These are phyloP conservation scores for Coendou prehensilis DNA, from an alignment of 2,797 vertebrate genomes.

Conservation along the genomic window DNA sequence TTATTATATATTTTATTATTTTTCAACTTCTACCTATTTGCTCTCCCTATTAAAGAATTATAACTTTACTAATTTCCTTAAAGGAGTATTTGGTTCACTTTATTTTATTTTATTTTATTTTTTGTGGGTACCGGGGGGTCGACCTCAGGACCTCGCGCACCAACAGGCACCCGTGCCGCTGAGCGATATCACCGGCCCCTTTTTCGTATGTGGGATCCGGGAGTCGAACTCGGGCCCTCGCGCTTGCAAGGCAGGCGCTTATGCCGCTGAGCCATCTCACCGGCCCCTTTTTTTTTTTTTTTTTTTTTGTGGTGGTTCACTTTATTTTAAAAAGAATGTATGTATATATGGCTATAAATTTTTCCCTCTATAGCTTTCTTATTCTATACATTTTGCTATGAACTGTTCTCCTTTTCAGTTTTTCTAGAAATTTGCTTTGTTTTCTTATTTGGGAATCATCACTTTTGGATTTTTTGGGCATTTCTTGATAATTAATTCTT, in stretches of 20 bases:
- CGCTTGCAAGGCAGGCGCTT: no score
- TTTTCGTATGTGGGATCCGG: no score
- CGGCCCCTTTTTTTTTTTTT: no score
- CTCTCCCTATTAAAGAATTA: not conserved
- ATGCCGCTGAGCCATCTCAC: no score
- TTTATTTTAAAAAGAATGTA: constrained; percentile 38
- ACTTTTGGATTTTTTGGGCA: not conserved
- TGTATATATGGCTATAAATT: not conserved
- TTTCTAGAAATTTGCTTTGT: not conserved
- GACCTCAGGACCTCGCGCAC: no score
- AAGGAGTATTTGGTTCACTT: constrained; percentile 39
- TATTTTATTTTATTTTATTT: not conserved
- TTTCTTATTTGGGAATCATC: not conserved
- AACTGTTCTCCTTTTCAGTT: not conserved
- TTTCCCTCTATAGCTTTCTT: not conserved
- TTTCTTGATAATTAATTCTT: constrained; percentile 45
- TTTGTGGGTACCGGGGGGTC: no score
- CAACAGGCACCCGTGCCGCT: no score
- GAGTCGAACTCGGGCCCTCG: no score
- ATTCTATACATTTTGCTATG: not conserved
- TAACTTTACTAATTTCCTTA: constrained; percentile 40
- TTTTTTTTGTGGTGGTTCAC: not conserved
- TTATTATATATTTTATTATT: not conserved
- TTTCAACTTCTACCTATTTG: constrained; percentile 13
- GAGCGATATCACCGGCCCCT: no score